These are phyloP conservation scores for Globia sparganii DNA, from an alignment of 2,888 invertebrate species.

Conservation along the genomic window DNA sequence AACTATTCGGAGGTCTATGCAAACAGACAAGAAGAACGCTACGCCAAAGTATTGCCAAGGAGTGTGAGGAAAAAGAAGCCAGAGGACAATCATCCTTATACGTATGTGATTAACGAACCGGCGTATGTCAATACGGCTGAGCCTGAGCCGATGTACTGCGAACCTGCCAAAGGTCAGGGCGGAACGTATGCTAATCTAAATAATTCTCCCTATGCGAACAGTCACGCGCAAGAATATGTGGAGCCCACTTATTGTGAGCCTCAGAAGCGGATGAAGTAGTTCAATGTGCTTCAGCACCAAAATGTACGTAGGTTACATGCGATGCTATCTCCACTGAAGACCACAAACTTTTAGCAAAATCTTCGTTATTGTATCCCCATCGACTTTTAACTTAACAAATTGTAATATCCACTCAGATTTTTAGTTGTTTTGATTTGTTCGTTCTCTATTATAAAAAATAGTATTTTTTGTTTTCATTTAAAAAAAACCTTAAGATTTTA, in stretches of 20 bases:
- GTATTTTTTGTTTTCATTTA: too few relatives aligned
- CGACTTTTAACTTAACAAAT: not conserved
- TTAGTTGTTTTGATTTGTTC: too few relatives aligned
- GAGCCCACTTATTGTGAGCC: slow-evolving; percentile 48
- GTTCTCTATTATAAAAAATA: too few relatives aligned
- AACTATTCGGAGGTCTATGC: slow-evolving; percentile 45
- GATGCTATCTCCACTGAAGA: not conserved
- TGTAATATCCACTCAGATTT: not conserved
- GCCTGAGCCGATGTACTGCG: slow-evolving; percentile 42
- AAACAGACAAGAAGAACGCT: slow-evolving; percentile 24
- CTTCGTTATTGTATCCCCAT: not conserved
- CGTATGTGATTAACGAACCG: slow-evolving; percentile 21
- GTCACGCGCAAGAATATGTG: slow-evolving; percentile 29
- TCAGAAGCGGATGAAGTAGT: slow-evolving; percentile 13
- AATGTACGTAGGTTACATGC: not conserved
- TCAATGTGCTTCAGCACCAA: not conserved
- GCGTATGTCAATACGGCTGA: slow-evolving; percentile 18
- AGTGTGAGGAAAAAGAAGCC: slow-evolving; percentile 21
- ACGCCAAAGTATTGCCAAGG: slow-evolving; percentile 30
- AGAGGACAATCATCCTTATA: slow-evolving; percentile 20
- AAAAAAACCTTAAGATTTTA: too few relatives aligned
- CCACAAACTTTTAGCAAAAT: not conserved
- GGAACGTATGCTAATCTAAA: slow-evolving; percentile 38
- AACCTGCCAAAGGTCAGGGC: slow-evolving; percentile 12
- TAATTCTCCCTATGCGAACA: slow-evolving; percentile 27